phyloP scores from a whole-genome alignment of 2,888 invertebrate species.

The Chloroclystis v-ata region DNA sequence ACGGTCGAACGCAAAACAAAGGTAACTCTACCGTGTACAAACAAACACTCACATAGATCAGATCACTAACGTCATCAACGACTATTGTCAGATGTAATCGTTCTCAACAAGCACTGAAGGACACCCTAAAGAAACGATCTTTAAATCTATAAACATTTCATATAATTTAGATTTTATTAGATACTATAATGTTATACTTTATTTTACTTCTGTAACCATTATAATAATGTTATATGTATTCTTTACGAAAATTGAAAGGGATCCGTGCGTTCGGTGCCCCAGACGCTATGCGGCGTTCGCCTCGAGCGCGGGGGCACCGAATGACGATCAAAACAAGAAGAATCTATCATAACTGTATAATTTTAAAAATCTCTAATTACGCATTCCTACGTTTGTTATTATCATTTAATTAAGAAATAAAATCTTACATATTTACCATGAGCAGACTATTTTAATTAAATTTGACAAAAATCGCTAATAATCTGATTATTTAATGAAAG shows the following conservation, averaged over 20 bases:
- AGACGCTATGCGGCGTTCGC: slow-evolving; percentile 13
- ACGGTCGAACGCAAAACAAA: slow-evolving; percentile 76
- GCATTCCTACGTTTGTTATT: slow-evolving; percentile 78
- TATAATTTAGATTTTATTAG: slow-evolving; percentile 78
- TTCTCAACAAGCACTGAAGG: slow-evolving; percentile 69
- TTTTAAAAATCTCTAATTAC: slow-evolving; percentile 78
- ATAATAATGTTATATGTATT: slow-evolving; percentile 78
- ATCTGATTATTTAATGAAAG: slow-evolving; percentile 70
- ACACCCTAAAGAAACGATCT: slow-evolving; percentile 74
- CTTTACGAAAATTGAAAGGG: slow-evolving; percentile 72
- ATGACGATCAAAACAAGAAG: slow-evolving; percentile 60
- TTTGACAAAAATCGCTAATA: slow-evolving; percentile 74
- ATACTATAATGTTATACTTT: slow-evolving; percentile 77
- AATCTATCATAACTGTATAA: slow-evolving; percentile 77
- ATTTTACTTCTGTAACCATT: slow-evolving; percentile 78
- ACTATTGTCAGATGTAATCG: slow-evolving; percentile 66
- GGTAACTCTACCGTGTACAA: slow-evolving; percentile 75
- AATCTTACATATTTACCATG: slow-evolving; percentile 76
- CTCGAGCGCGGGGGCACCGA: slow-evolving; percentile 39
- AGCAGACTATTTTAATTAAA: slow-evolving; percentile 77
- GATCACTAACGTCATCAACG: slow-evolving; percentile 63
- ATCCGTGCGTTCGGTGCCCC: slow-evolving; percentile 53
- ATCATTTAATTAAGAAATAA: slow-evolving; percentile 78
- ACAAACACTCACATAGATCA: slow-evolving; percentile 68
- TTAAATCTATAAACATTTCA: slow-evolving; percentile 78